Conservation (phyloP, 2,888 invertebrate genomes). For the Willowsia nigromaculata region DNA sequence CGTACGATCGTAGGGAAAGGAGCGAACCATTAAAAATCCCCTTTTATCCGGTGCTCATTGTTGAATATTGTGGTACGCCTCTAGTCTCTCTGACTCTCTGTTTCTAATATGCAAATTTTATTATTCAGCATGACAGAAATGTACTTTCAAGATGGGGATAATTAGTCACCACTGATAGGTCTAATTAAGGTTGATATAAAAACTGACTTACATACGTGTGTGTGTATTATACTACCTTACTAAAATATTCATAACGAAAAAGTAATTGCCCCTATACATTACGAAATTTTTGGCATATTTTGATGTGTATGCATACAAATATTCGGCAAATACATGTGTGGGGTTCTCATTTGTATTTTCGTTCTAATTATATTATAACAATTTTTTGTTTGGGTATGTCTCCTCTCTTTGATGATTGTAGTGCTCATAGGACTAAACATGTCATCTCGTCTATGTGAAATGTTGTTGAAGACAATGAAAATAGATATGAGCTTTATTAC, state of each 20-base stretch:
- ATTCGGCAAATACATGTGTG: no score
- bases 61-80: neutral
- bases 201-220: neutral
- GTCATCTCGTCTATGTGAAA: slow-evolving; percentile 32
- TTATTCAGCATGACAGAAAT: neutral
- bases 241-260: no score
- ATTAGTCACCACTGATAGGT: slow-evolving; percentile 62
- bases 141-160: slow-evolving; percentile 57
- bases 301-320: neutral
- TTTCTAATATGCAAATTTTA: neutral
- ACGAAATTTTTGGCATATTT: neutral
- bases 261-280: no score
- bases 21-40: slow-evolving; percentile 29
- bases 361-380: no score
- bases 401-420: neutral
- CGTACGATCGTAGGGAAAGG: neutral
- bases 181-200: slow-evolving; percentile 56
- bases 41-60: slow-evolving; percentile 14
- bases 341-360: no score
- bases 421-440: neutral
- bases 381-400: slow-evolving; percentile 55
- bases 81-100: neutral
- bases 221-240: neutral
- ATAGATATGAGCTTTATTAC: neutral
- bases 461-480: slow-evolving; percentile 43